Base-by-base conservation (phyloP, 2,113 vertebrate species). In the Heterochromis multidens region DNA sequence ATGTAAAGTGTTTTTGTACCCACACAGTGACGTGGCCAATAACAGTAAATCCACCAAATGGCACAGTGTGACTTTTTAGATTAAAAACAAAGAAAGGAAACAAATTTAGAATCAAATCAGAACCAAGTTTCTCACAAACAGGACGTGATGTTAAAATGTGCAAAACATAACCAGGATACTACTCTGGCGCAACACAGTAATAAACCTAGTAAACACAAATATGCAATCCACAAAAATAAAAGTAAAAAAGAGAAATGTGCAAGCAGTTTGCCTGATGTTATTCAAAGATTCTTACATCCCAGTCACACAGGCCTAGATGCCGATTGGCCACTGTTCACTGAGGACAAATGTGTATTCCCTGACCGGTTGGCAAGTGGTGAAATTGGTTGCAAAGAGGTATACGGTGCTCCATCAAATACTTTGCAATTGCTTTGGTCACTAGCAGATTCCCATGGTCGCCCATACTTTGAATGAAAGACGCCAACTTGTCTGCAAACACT, bases 11-110 rank as follows among this genome's bases (percentile, higher is more conserved):
- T 59, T 54, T 77, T 56, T 63, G 31, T 37, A 17, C 23, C 7
- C 6, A 12, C 3, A 4, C 70, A 8, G 43, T 74, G 43, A 72
- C 16, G 1, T 49, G 65, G 40, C 23, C 57, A 70, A 29, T 46
- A 52, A 13, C 67, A 52, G 67, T 29, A 52, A 25, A 57, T 60
- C 10, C 21, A 54, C 29, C 43, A 35, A 54, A 35, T 62, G 78
- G 70, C 52, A 74, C 27, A 74, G 17, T 52, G 19, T 49, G 12
- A 23, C 49, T 61, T 61, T 79, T 49, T 79, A 61, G 77, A 62
- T n/a, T 54, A n/a, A 31, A 31, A 31, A 74, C 43, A 72, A 52
- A 74, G 25, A 52, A 31, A 74, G 17, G 27, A 52, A 52, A 6
- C 11, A 70, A 27, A 52, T 54, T 74, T 74, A 52, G 19, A 52